phyloP scores from a whole-genome alignment of 2,113 vertebrate species.

The Acinonyx jubatus region DNA sequence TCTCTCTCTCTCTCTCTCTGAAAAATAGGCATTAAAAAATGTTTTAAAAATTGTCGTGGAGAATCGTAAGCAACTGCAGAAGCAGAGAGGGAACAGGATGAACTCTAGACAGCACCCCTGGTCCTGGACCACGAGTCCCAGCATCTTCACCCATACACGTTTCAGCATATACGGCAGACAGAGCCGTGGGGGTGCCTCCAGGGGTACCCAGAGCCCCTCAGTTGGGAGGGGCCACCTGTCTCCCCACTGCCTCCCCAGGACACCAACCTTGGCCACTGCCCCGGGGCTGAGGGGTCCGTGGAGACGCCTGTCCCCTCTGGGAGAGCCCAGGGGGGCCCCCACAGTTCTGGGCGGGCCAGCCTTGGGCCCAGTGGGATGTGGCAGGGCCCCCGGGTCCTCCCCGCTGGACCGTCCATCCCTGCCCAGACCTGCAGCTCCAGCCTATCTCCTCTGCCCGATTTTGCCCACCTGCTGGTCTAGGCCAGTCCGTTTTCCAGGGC shows the following conservation, averaged over 20 bases:
- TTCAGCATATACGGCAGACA: fast-evolving
- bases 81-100: no score
- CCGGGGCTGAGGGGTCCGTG: not conserved
- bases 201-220: not conserved
- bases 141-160: fast-evolving
- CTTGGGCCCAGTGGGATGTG: fast-evolving
- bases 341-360: not conserved
- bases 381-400: not conserved
- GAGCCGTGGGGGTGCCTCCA: no score
- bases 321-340: not conserved
- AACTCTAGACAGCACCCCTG: not conserved
- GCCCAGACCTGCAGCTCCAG: not conserved
- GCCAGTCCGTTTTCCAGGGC: not conserved
- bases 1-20: no score
- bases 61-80: not conserved
- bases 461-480: not conserved
- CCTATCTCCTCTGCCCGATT: no score
- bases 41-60: not conserved
- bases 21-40: no score
- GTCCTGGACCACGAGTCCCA: fast-evolving
- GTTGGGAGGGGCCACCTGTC: not conserved
- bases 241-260: fast-evolving
- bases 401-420: not conserved
- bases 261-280: no score
- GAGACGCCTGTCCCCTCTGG: not conserved